Conservation (phyloP, 2,888 invertebrate species). For the Melanargia galathea region DNA sequence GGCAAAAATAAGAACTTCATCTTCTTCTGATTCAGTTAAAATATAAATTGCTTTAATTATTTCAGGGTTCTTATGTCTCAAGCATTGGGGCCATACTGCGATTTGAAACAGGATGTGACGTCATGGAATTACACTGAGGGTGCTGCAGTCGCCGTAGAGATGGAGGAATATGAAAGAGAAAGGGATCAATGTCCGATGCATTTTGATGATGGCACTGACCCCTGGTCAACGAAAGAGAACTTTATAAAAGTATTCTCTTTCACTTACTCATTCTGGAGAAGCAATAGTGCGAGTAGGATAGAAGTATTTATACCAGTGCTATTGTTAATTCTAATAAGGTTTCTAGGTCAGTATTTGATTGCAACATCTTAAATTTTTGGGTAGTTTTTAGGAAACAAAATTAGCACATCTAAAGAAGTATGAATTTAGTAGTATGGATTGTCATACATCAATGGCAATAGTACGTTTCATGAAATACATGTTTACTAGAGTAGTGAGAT, state of each 20-base stretch:
- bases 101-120: slow-evolving; percentile 93
- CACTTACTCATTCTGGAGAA: slow-evolving; percentile 66
- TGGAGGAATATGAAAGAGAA: slow-evolving; percentile 96
- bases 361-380: background rate
- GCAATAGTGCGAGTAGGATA: slow-evolving; percentile 49
- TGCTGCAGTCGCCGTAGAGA: slow-evolving; percentile 94
- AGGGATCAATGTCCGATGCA: slow-evolving; percentile 98
- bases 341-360: background rate
- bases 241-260: slow-evolving; percentile 86
- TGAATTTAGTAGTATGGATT: too few species aligned
- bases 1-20: background rate
- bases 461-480: too few species aligned
- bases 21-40: background rate
- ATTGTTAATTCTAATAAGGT: slow-evolving; percentile 40
- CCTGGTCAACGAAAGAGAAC: slow-evolving; percentile 89
- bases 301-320: slow-evolving; percentile 49
- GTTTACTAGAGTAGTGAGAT: too few species aligned
- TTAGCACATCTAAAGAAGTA: too few species aligned
- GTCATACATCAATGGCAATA: too few species aligned
- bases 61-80: slow-evolving; percentile 85
- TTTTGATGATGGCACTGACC: slow-evolving; percentile 96
- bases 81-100: slow-evolving; percentile 95
- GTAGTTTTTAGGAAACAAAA: background rate
- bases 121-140: slow-evolving; percentile 95
- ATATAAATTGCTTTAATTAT: slow-evolving; percentile 27